Evolutionary conservation across 2,113 vertebrate genomes (phyloP).

Genomic region (Tetrax tetrax): DNA sequence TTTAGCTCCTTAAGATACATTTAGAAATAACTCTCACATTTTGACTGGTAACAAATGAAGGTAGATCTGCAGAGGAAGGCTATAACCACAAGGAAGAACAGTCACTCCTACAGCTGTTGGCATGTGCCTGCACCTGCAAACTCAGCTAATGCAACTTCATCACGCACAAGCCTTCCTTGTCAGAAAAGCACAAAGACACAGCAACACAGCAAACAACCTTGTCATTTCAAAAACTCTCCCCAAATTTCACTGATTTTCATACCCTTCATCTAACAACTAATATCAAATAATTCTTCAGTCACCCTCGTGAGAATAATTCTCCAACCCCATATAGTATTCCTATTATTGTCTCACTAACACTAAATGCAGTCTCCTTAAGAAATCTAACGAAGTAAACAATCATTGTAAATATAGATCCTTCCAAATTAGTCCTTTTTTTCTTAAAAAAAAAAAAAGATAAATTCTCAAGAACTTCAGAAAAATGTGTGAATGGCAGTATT

Average conservation of each 20-base stretch:
- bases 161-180: rapidly evolving
- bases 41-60: neutral
- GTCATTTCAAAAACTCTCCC: neutral
- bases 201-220: neutral
- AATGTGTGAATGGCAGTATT: neutral
- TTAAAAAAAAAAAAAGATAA: neutral
- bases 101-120: neutral
- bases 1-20: neutral
- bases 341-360: neutral
- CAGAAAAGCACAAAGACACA: neutral
- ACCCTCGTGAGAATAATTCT: neutral
- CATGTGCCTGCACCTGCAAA: neutral
- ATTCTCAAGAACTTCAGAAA: neutral
- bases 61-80: neutral
- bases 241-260: neutral
- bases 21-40: neutral
- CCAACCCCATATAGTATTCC: neutral
- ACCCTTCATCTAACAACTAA: neutral
- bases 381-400: neutral
- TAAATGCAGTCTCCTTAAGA: neutral
- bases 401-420: neutral
- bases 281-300: neutral
- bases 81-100: neutral
- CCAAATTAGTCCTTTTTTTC: neutral
- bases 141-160: neutral